Base-by-base conservation (phyloP, 2,888 invertebrate genomes). In the Pachycephus smyrnensis region DNA sequence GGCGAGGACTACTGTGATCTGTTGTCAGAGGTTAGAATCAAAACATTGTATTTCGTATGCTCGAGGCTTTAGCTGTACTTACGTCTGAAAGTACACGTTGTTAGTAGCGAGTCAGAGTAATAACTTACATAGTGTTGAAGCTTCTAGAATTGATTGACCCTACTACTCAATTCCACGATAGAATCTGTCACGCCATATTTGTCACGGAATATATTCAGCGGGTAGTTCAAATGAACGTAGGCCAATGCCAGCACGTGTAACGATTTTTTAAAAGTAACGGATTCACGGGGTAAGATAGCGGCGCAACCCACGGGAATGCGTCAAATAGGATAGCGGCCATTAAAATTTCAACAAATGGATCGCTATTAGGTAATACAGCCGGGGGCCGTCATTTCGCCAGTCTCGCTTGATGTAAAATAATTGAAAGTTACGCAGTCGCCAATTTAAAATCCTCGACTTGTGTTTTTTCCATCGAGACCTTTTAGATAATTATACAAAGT, bases 321-420 rank as follows among this genome's bases (percentile, higher is more conserved):
- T 71, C 31, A 33, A 74, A 37, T 35, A n/a, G 36, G 12, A 12
- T 33, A 40, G 37, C 74, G 74, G 36, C n/a, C 74, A 40, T 74
- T 76, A 40, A 30, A 74, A 79, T 79, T 77, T 73, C 73, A 76
- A 73, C 40, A 79, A 79, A 74, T 40, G 69, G 73, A 79, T 77
- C 78, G 36, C 76, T 31, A 79, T 79, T 79, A 73, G 73, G 79
- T 73, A 79, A 79, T 23, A 33, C 74, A 33, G 74, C 74, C 74
- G 74, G 31, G 74, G 74, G 74, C 74, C 11, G 74, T 11, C 30
- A 74, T 33, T 32, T 23, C 36, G 32, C 74, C 37, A 33, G 74
- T 15, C 23, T 35, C 74, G 33, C 33, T 35, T 1, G 71, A 73
- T 36, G 74, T 74, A 40, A 74, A 74, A 74, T 74, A 74, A 74